Evolutionary conservation across 2,888 invertebrate genomes (phyloP).

Genomic region (Tetrapedia diversipes): DNA sequence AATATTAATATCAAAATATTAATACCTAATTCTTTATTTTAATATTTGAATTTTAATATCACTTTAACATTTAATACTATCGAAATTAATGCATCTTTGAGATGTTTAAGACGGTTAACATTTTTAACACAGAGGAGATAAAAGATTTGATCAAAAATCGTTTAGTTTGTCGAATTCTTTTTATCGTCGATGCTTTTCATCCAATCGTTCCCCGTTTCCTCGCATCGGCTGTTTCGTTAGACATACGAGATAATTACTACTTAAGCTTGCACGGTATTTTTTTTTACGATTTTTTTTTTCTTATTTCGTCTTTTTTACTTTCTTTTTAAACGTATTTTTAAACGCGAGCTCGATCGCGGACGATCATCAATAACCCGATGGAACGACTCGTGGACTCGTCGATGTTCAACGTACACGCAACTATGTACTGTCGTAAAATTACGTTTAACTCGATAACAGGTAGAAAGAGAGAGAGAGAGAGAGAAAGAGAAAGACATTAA

Average conservation of each 20-base stretch:
- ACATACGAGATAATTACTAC: constrained; percentile 56
- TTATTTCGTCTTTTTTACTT: constrained; percentile 12
- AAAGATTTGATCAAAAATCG: too few species aligned
- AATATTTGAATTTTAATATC: too few species aligned
- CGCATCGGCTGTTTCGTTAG: constrained; percentile 40
- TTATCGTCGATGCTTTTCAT: constrained; percentile 25
- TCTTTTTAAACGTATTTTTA: constrained; percentile 14
- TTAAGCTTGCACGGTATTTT: constrained; percentile 55
- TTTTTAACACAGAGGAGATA: too few species aligned
- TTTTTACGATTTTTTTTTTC: constrained; percentile 5
- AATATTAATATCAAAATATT: too few species aligned
- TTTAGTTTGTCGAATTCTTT: too few species aligned
- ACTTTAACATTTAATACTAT: too few species aligned
- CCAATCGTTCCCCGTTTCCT: constrained; percentile 31
- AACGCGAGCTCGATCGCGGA: constrained; percentile 56
- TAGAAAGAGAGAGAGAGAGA: constrained; percentile 13
- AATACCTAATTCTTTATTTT: too few species aligned
- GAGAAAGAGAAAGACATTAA: constrained; percentile 16
- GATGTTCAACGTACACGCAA: constrained; percentile 1
- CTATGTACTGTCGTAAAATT: constrained; percentile 32
- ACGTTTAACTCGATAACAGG: constrained; percentile 41
- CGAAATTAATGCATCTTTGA: too few species aligned
- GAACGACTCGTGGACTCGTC: constrained; percentile 9
- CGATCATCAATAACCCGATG: constrained; percentile 40
- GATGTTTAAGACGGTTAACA: too few species aligned